A percentile compares a stretch with the other conserved stretches of the same genome.
phyloP scores from a whole-genome alignment of 2,113 vertebrate species.

The Silurus asotus region DNA sequence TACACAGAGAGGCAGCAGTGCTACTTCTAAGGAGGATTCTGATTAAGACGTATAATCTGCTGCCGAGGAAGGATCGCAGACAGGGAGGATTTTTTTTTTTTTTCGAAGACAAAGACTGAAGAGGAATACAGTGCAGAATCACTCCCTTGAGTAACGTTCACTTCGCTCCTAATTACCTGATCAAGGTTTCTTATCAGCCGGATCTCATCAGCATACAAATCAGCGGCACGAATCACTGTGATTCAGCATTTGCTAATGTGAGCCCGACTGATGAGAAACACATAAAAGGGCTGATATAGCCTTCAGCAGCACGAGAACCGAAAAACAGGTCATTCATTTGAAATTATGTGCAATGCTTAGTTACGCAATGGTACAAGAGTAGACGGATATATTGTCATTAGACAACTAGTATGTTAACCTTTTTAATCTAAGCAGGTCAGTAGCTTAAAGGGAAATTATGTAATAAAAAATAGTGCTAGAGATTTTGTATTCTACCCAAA shows the following conservation, averaged over 20 bases:
- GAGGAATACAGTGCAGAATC: constrained; percentile 32
- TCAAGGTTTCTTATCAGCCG: constrained; percentile 23
- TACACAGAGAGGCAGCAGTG: constrained; percentile 37
- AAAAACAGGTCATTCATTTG: neutral
- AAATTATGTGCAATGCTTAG: neutral
- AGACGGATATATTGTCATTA: neutral
- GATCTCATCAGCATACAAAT: constrained; percentile 15
- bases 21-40: constrained; percentile 52
- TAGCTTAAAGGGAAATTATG: neutral
- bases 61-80: constrained; percentile 30
- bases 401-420: neutral
- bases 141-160: constrained; percentile 29
- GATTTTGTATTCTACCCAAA: neutral
- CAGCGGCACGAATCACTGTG: neutral
- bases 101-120: constrained; percentile 40
- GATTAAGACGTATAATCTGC: constrained; percentile 51
- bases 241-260: constrained; percentile 8
- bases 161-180: constrained; percentile 41
- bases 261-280: neutral
- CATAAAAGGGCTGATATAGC: neutral
- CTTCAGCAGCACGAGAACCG: neutral
- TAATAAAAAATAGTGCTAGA: neutral
- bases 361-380: neutral
- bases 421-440: constrained; percentile 5
- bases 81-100: constrained; percentile 9